Base-by-base conservation (phyloP, 2,113 vertebrate genomes). In the Perca schrenkii region DNA sequence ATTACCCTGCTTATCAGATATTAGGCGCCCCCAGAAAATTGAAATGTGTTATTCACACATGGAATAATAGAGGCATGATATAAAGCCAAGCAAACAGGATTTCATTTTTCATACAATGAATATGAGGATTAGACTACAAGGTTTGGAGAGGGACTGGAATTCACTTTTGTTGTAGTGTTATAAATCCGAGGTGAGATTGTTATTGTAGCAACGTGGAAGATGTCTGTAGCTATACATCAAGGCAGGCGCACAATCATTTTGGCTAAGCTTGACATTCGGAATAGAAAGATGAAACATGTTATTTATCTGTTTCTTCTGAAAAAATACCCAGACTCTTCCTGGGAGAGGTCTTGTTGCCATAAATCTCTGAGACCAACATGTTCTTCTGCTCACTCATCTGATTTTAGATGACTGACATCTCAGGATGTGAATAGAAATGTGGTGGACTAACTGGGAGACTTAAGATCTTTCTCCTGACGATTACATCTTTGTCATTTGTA, bases 1-100 rank as follows among this genome's bases (percentile, higher is more conserved):
- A 88, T 88, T 81, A 86, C 65, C 65, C 74, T 76, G 73, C 79
- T 87, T 87, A 85, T 91, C 83, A 85, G 84, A 90, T 89, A 86
- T 88, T 78, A 82, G 73, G 63, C 1, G 1, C 66, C 53, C 66
- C 50, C 58, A 84, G 53, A 91, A 79, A 84, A 83, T 43, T 43
- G 40, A 43, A 43, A 43, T 11, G 69, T 65, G 49, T 74, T 78
- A 83, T 86, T 91, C 80, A 82, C 76, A 88, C 73, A 77, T 52
- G 22, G 69, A 91, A 88, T 79, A 83, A 88, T 86, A 63, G 80
- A 77, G 53, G 57, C 65, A 16, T 43, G 74, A 84, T 77, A 71
- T 85, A 88, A 85, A 89, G 65, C 66, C 66, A 84, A 52, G 43
- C 11, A 86, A 90, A 89, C 40, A 16, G 52, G 82, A 85, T 90